Evolutionary conservation across 2,888 invertebrate species (phyloP).

Genomic region (Lepetodrilus schrolli): DNA sequence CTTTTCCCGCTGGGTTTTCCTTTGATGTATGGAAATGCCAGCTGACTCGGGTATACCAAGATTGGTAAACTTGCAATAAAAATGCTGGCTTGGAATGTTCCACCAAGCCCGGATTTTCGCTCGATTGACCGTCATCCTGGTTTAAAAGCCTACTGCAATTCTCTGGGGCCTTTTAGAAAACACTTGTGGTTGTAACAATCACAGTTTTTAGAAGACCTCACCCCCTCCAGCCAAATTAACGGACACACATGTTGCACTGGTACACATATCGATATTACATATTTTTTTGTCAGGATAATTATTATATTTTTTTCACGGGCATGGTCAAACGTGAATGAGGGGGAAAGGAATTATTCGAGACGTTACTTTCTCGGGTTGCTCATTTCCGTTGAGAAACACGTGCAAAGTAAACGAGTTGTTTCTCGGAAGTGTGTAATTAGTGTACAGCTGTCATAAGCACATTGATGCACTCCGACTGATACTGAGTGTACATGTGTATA

Average conservation of each 20-base stretch:
- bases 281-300: not conserved
- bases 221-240: not conserved
- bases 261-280: slow-evolving; percentile 1
- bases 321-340: not conserved
- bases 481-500: no score
- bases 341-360: not conserved
- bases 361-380: slow-evolving; percentile 6
- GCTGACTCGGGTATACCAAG: not conserved
- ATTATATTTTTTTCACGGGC: not conserved
- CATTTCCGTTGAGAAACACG: slow-evolving; percentile 13
- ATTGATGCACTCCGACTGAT: no score
- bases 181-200: slow-evolving; percentile 18
- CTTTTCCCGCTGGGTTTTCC: not conserved
- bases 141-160: not conserved
- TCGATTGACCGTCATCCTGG: not conserved
- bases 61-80: slow-evolving; percentile 19
- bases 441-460: not conserved
- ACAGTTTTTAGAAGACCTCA: not conserved
- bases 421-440: slow-evolving; percentile 5
- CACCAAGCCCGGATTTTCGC: slow-evolving; percentile 3
- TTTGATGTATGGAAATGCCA: slow-evolving; percentile 6
- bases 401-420: slow-evolving; percentile 14
- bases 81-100: not conserved
- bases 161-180: not conserved
- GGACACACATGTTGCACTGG: slow-evolving; percentile 4